phyloP scores from a whole-genome alignment of 2,113 vertebrate species.

The Eulacestoma nigropectus region DNA sequence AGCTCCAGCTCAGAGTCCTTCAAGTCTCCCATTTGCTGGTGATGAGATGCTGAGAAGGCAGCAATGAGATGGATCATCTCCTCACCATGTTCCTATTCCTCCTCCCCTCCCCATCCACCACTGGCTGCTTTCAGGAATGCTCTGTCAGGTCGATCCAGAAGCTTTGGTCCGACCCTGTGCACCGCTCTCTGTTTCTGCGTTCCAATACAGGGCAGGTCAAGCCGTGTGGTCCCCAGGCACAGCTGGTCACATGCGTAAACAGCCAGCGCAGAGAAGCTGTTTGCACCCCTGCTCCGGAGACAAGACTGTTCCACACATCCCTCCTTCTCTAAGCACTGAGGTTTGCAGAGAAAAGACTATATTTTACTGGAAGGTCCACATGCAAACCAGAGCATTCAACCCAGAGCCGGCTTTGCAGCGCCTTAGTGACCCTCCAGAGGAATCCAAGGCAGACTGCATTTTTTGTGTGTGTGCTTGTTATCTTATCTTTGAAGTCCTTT shows the following conservation, averaged over 20 bases:
- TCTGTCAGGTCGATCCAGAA: neutral
- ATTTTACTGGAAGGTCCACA: neutral
- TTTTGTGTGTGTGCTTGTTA: neutral
- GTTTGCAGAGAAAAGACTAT: neutral
- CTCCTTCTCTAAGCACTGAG: neutral
- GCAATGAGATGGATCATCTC: neutral
- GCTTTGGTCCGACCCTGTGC: neutral
- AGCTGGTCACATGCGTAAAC: accelerated
- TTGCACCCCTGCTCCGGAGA: neutral
- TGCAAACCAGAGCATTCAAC: neutral
- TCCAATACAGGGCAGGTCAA: accelerated
- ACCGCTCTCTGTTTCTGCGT: accelerated
- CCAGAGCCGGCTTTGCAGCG: neutral
- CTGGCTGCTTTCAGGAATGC: neutral
- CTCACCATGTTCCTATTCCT: neutral
- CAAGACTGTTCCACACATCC: neutral
- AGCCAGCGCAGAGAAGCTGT: neutral
- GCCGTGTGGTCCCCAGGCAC: accelerated
- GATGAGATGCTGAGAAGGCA: neutral
- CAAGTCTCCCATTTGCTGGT: neutral
- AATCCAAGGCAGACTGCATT: neutral
- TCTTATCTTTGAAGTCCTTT: slow-evolving; percentile 21
- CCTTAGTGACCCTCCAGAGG: slow-evolving; percentile 18
- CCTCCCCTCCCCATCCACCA: neutral
- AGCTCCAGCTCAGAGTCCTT: neutral